Base-by-base conservation (phyloP, 2,797 vertebrate genomes). In the Buphagus erythrorhynchus region DNA sequence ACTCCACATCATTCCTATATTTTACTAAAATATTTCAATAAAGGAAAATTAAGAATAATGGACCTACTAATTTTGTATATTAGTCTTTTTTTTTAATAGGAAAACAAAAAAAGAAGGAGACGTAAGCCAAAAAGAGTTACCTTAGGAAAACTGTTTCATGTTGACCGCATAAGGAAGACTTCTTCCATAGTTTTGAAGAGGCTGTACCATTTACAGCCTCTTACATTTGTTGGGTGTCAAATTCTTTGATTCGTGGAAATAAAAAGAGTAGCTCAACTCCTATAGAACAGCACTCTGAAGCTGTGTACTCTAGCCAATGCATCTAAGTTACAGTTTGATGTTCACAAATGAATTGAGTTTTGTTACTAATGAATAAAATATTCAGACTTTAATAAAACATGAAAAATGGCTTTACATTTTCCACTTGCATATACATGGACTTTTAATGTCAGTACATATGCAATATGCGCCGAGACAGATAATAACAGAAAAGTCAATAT, bases 331-430 rank as follows among this genome's bases (percentile, higher is more conserved):
- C 10, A 86, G 25, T 7, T 36, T 69, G 14, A 61, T 36, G 12
- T 65, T 96, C 79, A 83, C 12, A 91, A 68, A 33, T 51, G 7
- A 29, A 21, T 16, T 57, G 31, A 42, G 20, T 65, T 90, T 75
- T 90, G 20, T 57, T 80, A 75, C 19, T 90, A 45, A 74, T 33
- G 57, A 87, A 88, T 51, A 79, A 89, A 94, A 55, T 52, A 35
- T 35, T 66, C 42, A 63, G 20, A 40, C 9, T 92, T 96, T 90
- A 63, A 65, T 84, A 77, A 92, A 90, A 57, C 24, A 78, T 72
- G 74, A 96, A 93, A 90, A 88, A 83, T 46, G 29, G 25, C 40
- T 90, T 86, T 84, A 68, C 6, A 22, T 92, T 90, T 93, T 95
- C 40, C 49, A 51, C 38, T 78, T 88, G 22, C 40, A 73, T 94